Percentiles rank a stretch among this genome's conserved stretches.
Evolutionary conservation across 2,113 vertebrate species (phyloP).

Genomic region (Zosterops lateralis): DNA sequence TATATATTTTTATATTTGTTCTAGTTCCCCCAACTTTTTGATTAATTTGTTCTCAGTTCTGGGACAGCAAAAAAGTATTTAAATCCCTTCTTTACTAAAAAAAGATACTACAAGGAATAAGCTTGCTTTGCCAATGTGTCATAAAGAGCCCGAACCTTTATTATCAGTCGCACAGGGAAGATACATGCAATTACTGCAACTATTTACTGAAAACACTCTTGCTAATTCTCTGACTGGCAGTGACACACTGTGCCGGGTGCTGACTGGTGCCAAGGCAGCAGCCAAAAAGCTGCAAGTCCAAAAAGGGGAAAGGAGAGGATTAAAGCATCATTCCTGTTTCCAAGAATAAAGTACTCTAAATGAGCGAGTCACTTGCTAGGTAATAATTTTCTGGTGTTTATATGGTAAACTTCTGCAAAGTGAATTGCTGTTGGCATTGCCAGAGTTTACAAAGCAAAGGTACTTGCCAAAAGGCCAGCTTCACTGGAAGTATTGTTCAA

Average conservation of each 20-base stretch:
- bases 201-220: conserved; percentile 37
- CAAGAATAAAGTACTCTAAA: conserved; percentile 58
- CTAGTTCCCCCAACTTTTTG: neutral
- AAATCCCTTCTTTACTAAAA: neutral
- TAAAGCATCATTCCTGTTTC: conserved; percentile 27
- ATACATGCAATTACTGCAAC: conserved; percentile 5
- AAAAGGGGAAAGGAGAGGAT: conserved; percentile 41
- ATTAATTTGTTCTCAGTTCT: neutral
- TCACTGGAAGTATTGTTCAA: neutral
- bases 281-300: conserved; percentile 27
- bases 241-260: conserved; percentile 2
- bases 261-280: conserved; percentile 26
- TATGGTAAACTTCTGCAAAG: conserved; percentile 36
- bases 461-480: conserved; percentile 33
- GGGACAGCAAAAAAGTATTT: neutral
- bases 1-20: neutral
- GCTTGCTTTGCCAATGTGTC: neutral
- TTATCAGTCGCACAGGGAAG: neutral
- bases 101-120: neutral
- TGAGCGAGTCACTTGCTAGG: conserved; percentile 20
- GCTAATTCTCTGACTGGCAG: conserved; percentile 22
- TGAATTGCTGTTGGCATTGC: conserved; percentile 20
- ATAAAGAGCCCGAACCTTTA: neutral
- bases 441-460: conserved; percentile 24
- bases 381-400: conserved; percentile 59